A percentile compares a stretch with the other conserved stretches of the same genome.
Conservation (phyloP, 2,888 invertebrate species). For the Limnephilus lunatus region DNA sequence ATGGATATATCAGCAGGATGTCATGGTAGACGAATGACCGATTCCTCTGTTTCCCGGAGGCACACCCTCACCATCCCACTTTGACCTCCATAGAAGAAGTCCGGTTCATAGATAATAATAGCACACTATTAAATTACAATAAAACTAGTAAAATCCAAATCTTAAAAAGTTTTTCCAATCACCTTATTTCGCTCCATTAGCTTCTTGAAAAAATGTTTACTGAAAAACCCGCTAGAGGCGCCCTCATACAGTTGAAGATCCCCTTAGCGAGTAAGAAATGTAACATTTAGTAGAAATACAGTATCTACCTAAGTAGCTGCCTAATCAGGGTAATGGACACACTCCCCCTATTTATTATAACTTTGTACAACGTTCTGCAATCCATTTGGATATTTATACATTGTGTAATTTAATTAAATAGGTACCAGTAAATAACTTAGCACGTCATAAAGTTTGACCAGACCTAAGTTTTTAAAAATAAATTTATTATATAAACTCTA, state of each 20-base stretch:
- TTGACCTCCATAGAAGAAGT: no score
- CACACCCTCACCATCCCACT: no score
- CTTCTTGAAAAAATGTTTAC: neutral
- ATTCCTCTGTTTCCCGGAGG: no score
- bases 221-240: neutral
- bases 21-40: no score
- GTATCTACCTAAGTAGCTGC: neutral
- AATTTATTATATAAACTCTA: no score
- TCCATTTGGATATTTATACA: neutral
- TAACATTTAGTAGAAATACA: neutral
- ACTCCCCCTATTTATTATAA: neutral
- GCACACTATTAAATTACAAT: neutral
- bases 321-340: constrained; percentile 2
- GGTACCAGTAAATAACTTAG: neutral
- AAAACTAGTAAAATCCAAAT: neutral
- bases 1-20: no score
- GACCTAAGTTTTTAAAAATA: no score
- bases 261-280: neutral
- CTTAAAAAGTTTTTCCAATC: neutral
- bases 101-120: no score
- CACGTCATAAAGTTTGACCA: no score
- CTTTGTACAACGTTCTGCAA: neutral
- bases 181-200: neutral
- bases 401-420: neutral
- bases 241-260: neutral